Evolutionary conservation across 1,140 invertebrate species (phyloP).

Genomic region (Diachasmimorpha longicaudata): DNA sequence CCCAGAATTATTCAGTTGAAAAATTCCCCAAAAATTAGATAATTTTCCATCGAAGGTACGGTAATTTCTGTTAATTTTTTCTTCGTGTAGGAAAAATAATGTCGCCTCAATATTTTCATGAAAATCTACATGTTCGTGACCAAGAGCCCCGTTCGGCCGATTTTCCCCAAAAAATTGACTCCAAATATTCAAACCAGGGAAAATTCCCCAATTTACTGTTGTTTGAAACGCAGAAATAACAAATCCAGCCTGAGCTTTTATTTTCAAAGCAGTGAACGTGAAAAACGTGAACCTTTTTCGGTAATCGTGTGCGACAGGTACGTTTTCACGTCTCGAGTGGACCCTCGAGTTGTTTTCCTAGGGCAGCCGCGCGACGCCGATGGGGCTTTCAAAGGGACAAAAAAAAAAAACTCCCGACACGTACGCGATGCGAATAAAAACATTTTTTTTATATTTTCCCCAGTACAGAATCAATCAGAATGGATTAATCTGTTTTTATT

Average conservation of each 20-base stretch:
- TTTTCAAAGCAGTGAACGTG: not conserved
- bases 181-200: constrained; percentile 1
- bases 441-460: not conserved
- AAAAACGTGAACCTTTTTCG: not conserved
- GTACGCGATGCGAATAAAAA: not conserved
- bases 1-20: too few relatives aligned
- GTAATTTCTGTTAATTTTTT: too few relatives aligned
- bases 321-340: constrained; percentile 27
- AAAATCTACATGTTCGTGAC: constrained; percentile 39
- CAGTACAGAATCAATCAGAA: not conserved
- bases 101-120: not conserved
- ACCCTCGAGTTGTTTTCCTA: constrained; percentile 24
- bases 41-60: too few relatives aligned
- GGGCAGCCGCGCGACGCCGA: not conserved
- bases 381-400: not conserved
- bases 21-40: too few relatives aligned
- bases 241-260: constrained; percentile 25
- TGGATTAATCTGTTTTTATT: not conserved
- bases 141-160: constrained; percentile 36
- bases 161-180: constrained; percentile 47
- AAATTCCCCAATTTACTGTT: constrained; percentile 43
- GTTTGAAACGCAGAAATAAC: constrained; percentile 44
- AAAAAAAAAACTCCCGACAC: not conserved
- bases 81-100: not conserved
- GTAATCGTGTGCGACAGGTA: constrained; percentile 21